Base-by-base conservation (phyloP, 2,888 invertebrate genomes). In the Aphodius sticticus region DNA sequence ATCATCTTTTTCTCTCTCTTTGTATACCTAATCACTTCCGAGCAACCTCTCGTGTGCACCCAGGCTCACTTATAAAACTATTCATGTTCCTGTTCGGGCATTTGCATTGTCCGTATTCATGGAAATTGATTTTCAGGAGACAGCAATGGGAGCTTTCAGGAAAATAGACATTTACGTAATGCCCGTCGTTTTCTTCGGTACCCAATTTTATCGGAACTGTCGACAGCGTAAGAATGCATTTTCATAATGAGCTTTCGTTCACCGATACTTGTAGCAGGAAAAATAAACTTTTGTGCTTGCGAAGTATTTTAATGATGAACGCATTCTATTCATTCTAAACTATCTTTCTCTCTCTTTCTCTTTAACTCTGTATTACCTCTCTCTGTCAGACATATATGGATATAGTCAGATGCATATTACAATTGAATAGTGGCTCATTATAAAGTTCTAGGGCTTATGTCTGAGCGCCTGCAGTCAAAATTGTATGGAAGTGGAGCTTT, bases 121-220 rank as follows among this genome's bases (percentile, higher is more conserved):
- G 53, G 53, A 53, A 53, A 53, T 53, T 53, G 53, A 53, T 53
- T 53, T 53, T 53, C 53, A 53, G 53, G 53, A 53, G 53, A 53
- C 53, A 9, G 53, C 7, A 5, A 53, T 12, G 53, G 53, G 7
- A 53, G 53, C 53, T 53, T 53, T 53, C 53, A 53, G 53, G 53
- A 53, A 53, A 53, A 53, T 53, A 53, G 53, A 53, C 53, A 53
- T 53, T 53, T 53, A 53, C 53, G 53, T 53, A 53, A 53, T 53
- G 53, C 53, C 26, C 12, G 53, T 5, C 53, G 12, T 53, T 53
- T 53, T 53, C 9, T 53, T 5, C 53, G 53, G 4, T 53, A 53
- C 53, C 4, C 53, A 53, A 53, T 7, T 53, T 53, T 53, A 53
- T 53, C 2, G 53, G 4, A 53, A 53, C 53, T 2, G 53, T 53